These are phyloP conservation scores for Dromaius novaehollandiae DNA, from an alignment of 2,113 vertebrate species.

Conservation along the genomic window DNA sequence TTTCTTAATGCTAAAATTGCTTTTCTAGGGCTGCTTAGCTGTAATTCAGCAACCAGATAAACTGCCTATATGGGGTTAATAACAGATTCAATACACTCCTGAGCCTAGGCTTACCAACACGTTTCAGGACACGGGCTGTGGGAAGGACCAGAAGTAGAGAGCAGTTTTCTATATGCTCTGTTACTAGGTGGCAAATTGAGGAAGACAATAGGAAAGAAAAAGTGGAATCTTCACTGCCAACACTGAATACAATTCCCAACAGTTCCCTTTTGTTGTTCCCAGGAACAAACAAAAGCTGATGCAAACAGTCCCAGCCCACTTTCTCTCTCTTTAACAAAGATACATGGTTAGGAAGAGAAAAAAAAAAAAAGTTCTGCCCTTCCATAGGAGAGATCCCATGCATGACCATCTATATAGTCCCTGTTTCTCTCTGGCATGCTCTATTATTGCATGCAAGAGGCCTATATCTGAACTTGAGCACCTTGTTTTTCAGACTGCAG, in stretches of 20 bases:
- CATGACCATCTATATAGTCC: background rate
- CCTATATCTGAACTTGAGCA: background rate
- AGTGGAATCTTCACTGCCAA: slow-evolving; percentile 26
- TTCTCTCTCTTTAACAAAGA: slow-evolving; percentile 33
- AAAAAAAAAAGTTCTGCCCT: background rate
- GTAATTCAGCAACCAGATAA: background rate
- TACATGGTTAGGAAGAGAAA: background rate
- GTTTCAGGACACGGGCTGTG: background rate
- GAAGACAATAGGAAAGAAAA: slow-evolving; percentile 38
- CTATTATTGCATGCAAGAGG: background rate
- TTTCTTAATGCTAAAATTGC: background rate
- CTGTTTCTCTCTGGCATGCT: background rate
- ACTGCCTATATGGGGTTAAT: background rate
- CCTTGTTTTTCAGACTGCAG: background rate
- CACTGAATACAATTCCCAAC: slow-evolving; percentile 30
- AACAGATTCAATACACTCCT: background rate
- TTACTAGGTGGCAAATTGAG: slow-evolving; percentile 16
- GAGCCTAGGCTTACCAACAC: background rate
- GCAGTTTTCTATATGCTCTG: background rate
- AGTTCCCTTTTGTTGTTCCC: slow-evolving; percentile 36
- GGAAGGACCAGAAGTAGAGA: background rate
- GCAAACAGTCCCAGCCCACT: slow-evolving; percentile 48
- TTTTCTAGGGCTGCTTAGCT: background rate
- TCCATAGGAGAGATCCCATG: background rate
- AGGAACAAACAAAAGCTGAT: slow-evolving; percentile 54